Percentiles rank a stretch among this genome's conserved stretches.
These are phyloP conservation scores for Arothron firmamentum DNA, from an alignment of 2,113 vertebrate genomes.

Conservation along the genomic window DNA sequence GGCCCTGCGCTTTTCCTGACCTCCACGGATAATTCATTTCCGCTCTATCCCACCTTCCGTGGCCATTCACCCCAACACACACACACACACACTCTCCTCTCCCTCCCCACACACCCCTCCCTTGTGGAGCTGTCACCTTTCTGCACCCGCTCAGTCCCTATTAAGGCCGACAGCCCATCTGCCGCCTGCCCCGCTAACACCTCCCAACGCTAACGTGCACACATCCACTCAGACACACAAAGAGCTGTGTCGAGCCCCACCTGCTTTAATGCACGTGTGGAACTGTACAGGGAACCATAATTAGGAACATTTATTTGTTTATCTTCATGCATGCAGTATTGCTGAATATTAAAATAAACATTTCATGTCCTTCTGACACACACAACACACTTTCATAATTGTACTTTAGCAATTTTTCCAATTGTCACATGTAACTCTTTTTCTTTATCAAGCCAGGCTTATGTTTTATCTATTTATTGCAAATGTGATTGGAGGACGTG, in stretches of 20 bases:
- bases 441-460: no score
- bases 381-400: neutral
- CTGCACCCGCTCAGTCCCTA: conserved; percentile 71
- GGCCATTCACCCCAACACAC: conserved; percentile 17
- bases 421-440: no score
- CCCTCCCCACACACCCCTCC: conserved; percentile 40
- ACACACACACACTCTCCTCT: conserved; percentile 23
- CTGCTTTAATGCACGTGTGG: conserved; percentile 39
- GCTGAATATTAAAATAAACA: conserved; percentile 2
- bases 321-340: conserved; percentile 1
- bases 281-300: conserved; percentile 5
- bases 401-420: no score
- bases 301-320: conserved; percentile 18
- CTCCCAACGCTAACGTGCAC: conserved; percentile 67
- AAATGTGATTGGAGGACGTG: conserved; percentile 43
- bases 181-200: conserved; percentile 73
- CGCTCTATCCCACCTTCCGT: conserved; percentile 48
- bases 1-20: conserved; percentile 51
- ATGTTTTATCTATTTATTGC: conserved; percentile 7
- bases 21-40: conserved; percentile 55
- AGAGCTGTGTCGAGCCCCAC: conserved; percentile 43
- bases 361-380: neutral
- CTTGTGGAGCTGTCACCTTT: conserved; percentile 67
- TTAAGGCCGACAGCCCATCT: conserved; percentile 82
- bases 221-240: conserved; percentile 53